phyloP scores from a whole-genome alignment of 2,113 vertebrate species.

The Scartelaos histophorus region DNA sequence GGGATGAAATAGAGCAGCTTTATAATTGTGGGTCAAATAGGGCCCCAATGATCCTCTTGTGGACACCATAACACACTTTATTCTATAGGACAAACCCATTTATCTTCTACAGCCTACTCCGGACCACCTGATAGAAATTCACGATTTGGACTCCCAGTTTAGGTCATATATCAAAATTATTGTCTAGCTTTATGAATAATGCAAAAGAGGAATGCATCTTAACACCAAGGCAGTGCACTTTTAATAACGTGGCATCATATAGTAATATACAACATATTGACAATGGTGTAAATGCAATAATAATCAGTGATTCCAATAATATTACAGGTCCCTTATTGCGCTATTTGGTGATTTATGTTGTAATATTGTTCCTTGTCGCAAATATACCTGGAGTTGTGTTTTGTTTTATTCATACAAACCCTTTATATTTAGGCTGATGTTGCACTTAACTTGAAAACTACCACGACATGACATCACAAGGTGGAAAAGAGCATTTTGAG shows the following conservation, averaged over 20 bases:
- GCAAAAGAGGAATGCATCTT: not conserved
- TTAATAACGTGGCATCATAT: not conserved
- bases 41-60: slow-evolving; percentile 31
- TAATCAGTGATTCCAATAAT: no score
- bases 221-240: not conserved
- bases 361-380: no score
- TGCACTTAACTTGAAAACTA: no score
- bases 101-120: slow-evolving; percentile 19
- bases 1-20: slow-evolving; percentile 47
- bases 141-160: not conserved
- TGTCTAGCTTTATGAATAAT: not conserved
- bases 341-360: no score
- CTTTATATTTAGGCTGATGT: no score
- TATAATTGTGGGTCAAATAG: slow-evolving; percentile 23
- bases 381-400: no score
- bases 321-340: no score
- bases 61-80: slow-evolving; percentile 9
- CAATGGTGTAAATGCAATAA: no score
- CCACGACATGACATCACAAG: no score
- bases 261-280: no score
- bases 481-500: no score
- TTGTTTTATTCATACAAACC: no score
- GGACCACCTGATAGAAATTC: slow-evolving; percentile 34
- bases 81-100: slow-evolving; percentile 14
- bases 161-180: not conserved